Conservation (phyloP, 2,888 invertebrate genomes). For the Xestia c-nigrum region DNA sequence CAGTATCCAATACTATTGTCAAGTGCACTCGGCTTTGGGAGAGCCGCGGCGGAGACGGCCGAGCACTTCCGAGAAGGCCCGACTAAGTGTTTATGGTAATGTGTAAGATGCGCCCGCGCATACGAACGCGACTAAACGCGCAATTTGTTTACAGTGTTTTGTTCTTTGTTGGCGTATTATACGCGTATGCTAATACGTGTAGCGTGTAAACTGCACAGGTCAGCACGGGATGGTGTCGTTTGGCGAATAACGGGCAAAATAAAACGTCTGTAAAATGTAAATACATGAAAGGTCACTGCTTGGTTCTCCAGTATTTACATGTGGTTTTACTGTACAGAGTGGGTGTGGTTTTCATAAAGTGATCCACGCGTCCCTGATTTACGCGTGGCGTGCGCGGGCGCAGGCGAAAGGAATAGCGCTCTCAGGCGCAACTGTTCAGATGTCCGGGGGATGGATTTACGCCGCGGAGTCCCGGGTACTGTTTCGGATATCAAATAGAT, state of each 20-base stretch:
- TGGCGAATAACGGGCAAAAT: not conserved
- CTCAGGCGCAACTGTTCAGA: conserved; percentile 67
- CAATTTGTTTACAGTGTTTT: conserved; percentile 51
- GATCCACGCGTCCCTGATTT: conserved; percentile 70
- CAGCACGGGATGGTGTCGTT: conserved; percentile 1
- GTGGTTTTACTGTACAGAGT: not conserved
- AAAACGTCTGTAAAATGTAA: not conserved
- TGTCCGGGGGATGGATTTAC: conserved; percentile 64
- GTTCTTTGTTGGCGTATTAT: conserved; percentile 53
- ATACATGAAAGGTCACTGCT: not conserved
- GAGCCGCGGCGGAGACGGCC: conserved; percentile 27
- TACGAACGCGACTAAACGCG: conserved; percentile 52
- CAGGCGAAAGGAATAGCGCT: conserved; percentile 67
- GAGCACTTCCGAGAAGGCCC: conserved; percentile 51
- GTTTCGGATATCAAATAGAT: conserved; percentile 55
- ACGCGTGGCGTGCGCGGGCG: conserved; percentile 66
- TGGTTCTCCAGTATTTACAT: not conserved
- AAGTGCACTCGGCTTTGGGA: not conserved
- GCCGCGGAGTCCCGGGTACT: conserved; percentile 33
- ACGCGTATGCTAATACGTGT: conserved; percentile 40
- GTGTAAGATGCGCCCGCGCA: conserved; percentile 63
- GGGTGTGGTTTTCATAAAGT: not conserved
- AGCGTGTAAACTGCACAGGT: conserved; percentile 14
- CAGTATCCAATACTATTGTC: conserved; percentile 6
- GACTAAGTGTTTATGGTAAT: conserved; percentile 66